A percentile compares a stretch with the other conserved stretches of the same genome.
These are phyloP conservation scores for Trachemys scripta DNA, from an alignment of 2,113 vertebrate genomes.

Conservation along the genomic window DNA sequence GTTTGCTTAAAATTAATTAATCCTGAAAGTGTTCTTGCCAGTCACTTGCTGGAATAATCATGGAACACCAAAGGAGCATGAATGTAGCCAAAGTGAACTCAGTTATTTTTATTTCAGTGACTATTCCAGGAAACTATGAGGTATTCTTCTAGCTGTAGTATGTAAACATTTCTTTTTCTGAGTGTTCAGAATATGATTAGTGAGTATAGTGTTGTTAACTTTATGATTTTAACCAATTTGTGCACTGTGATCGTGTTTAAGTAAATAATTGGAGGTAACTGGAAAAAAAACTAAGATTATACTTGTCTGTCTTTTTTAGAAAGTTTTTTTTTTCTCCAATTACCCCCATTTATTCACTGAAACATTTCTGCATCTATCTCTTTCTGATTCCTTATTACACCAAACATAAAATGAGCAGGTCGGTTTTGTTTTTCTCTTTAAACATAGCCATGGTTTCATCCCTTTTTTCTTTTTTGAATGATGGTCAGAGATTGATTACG, in stretches of 20 bases:
- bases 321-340: background rate
- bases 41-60: background rate
- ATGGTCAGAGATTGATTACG: background rate
- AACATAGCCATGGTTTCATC: background rate
- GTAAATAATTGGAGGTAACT: background rate
- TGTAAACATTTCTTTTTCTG: background rate
- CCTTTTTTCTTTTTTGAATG: background rate
- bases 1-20: constrained; percentile 11
- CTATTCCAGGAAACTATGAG: background rate
- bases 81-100: background rate
- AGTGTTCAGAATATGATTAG: background rate
- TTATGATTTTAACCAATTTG: background rate
- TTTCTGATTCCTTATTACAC: background rate
- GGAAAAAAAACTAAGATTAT: background rate
- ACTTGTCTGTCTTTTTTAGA: background rate
- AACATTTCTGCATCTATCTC: background rate
- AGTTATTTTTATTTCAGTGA: background rate
- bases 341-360: background rate
- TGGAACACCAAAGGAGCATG: background rate
- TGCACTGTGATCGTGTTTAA: background rate
- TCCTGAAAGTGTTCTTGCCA: constrained; percentile 20
- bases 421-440: background rate
- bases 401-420: background rate
- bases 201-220: constrained; percentile 17
- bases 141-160: background rate